Evolutionary conservation across 1,140 invertebrate genomes (phyloP), one percentile per base, ranked within the genome.

Genomic region (Diorhabda sublineata): DNA sequence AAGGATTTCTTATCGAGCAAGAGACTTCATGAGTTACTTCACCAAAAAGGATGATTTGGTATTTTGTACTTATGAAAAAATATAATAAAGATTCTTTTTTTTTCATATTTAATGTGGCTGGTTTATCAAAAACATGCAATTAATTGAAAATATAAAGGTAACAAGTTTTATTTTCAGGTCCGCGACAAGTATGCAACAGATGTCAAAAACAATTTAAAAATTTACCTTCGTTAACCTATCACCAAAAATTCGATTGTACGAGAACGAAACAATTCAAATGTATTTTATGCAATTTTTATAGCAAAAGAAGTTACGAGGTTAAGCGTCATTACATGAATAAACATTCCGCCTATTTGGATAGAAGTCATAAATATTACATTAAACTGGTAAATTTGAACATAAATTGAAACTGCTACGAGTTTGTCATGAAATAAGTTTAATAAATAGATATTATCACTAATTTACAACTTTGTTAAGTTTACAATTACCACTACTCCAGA

Each of bases 211-310:
- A 3, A n/a, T 71, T 65, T 9, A 71, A 42, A 8, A 67, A 42
- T 5, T 61, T 45, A 3, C 83, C 81, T 67, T 83, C 83, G 4
- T 82, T 83, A 69, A 78, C 81, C 66, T 75, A 81, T 57, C 83
- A 84, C 61, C 76, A 82, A 5, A 82, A 82, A 0, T 84, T 82
- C 59, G 83, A 84, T 68, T 84, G 83, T 67, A 83, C 82, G 41
- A 83, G 83, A 68, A 80, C 82, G 63, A 82, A 82, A 4, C 82
- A 82, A 79, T 83, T 83, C 65, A 76, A 79, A 42, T 84, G 83
- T 72, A 81, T 80, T 7, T 81, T 83, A 62, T 73, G 85, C 73
- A 74, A 84, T 69, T 68, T 67, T 66, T 62, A 63, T 42, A 67
- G 68, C 61, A 72, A 72, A 56, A 42, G 71, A 43, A 64, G 57